Percentiles rank a stretch among this genome's conserved stretches.
Evolutionary conservation across 2,797 vertebrate species (phyloP).

Genomic region (Heliangelus exortis): DNA sequence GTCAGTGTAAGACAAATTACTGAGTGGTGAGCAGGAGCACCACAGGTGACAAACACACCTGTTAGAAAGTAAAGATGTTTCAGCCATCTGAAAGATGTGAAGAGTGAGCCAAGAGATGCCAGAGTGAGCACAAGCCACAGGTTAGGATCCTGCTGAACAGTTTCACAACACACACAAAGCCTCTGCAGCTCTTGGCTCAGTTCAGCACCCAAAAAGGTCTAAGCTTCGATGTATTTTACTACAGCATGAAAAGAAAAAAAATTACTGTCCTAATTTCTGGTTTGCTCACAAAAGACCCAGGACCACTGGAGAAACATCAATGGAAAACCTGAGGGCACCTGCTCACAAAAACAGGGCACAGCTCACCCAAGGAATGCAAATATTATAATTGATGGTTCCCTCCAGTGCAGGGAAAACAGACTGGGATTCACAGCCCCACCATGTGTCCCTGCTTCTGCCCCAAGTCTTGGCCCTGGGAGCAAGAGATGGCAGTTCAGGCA

Average conservation of each 20-base stretch:
- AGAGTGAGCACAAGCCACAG: not conserved
- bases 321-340: not conserved
- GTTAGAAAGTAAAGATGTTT: not conserved
- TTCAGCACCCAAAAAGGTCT: not conserved
- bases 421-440: conserved; percentile 35
- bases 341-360: not conserved
- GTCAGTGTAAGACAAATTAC: not conserved
- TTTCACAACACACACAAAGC: fast-evolving
- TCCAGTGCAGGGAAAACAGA: conserved; percentile 38
- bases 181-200: not conserved
- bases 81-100: too few relatives aligned
- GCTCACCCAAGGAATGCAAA: not conserved
- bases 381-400: conserved; percentile 19
- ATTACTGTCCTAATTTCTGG: not conserved
- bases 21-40: not conserved
- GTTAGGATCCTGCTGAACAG: not conserved
- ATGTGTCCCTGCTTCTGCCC: not conserved
- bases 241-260: not conserved
- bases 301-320: not conserved
- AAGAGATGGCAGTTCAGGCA: conserved; percentile 30
- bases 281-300: fast-evolving
- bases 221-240: not conserved
- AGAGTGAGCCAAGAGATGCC: too few relatives aligned
- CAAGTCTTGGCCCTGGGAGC: not conserved
- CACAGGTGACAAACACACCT: fast-evolving